These are phyloP conservation scores for Monopterus albus DNA, from an alignment of 2,113 vertebrate species.

Conservation along the genomic window DNA sequence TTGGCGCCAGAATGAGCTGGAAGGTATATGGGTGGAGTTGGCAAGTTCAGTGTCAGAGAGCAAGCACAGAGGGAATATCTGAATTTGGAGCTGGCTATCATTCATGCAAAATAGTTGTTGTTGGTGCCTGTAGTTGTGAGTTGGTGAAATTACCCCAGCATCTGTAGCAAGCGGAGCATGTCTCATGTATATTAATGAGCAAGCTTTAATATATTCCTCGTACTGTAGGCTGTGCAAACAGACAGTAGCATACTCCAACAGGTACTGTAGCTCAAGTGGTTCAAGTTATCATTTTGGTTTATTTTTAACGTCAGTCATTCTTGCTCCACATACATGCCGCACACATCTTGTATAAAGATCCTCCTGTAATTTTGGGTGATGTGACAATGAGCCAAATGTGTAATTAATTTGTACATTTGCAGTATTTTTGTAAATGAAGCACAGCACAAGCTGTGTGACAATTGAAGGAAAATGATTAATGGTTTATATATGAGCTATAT, in stretches of 20 bases:
- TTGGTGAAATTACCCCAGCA: conserved; percentile 75
- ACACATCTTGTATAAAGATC: not conserved
- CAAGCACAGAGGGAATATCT: conserved; percentile 60
- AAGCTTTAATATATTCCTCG: conserved; percentile 74
- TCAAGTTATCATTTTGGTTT: conserved; percentile 37
- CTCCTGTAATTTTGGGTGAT: not conserved
- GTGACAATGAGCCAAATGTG: conserved; percentile 29
- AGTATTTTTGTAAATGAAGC: conserved; percentile 36
- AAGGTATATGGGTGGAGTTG: conserved; percentile 59
- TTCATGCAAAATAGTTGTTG: conserved; percentile 76
- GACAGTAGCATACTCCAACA: conserved; percentile 66
- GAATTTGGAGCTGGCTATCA: conserved; percentile 67
- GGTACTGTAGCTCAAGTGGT: conserved; percentile 54
- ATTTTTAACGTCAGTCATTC: conserved; percentile 46
- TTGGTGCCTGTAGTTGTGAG: conserved; percentile 73
- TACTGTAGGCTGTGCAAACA: conserved; percentile 71
- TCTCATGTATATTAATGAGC: conserved; percentile 81
- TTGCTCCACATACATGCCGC: conserved; percentile 11
- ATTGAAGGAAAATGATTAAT: conserved; percentile 59
- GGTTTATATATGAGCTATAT: conserved; percentile 45
- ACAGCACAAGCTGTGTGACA: conserved; percentile 30
- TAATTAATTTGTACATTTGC: conserved; percentile 41
- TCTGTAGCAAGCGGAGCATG: conserved; percentile 77
- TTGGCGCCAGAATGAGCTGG: conserved; percentile 33
- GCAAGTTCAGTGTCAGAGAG: conserved; percentile 51